Base-by-base conservation (phyloP, 2,888 invertebrate species). In the Labia minor region DNA sequence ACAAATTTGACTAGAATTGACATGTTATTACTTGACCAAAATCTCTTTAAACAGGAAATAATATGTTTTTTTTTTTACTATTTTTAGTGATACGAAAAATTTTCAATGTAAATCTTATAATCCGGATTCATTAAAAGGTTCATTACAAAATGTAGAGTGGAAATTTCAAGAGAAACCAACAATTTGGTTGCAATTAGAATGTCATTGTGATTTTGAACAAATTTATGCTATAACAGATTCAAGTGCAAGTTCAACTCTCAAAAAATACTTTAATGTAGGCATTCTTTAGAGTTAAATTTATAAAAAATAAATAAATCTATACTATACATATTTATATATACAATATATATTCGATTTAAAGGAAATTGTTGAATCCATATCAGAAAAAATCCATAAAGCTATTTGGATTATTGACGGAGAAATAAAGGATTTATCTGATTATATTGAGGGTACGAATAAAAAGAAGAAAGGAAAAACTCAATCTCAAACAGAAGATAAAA, bases 151-250 rank as follows among this genome's bases (percentile, higher is more conserved):
- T 10, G 87, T 86, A 21, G 92, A 93, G 20, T 87, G 88, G 83
- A 92, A 90, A 75, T 88, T 88, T 74, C 80, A 86, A 71, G 79
- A 85, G 0, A 86, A 86, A 74, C 76, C 82, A 1, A 85, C 85
- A 19, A 86, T 85, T 70, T 94, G 92, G 92, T 83, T 86, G 71
- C 82, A 86, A 70, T 76, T 94, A 20, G 88, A 91, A 73, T 86
- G 90, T 71, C 84, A 84, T 72, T 85, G 89, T 74, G 86, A 89
- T 72, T 81, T 93, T 74, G 88, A 92, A 77, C 85, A 88, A 72
- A 78, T 87, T 14, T 87, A 89, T 75, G 86, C 89, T 65, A 84
- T 92, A 19, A 78, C 84, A 70, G 81, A 83, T 72, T 81, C 85
- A 69, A 80, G 79, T 77, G 82, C 84, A 62, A 83, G 85, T 72